Conservation (phyloP, 1,140 invertebrate species). For the Drosophila insularis region DNA sequence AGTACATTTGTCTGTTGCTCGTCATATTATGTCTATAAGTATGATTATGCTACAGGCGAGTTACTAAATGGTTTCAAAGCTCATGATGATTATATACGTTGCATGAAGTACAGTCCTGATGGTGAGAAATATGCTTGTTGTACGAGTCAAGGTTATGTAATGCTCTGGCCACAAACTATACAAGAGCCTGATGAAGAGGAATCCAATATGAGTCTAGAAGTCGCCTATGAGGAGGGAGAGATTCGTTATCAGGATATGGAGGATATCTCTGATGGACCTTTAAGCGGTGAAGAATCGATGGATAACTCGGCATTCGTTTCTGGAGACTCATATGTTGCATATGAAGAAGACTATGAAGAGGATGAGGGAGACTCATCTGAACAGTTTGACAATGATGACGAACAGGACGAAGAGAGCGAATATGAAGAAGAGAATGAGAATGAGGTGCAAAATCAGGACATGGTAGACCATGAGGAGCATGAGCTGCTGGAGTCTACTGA, state of each 20-base stretch:
- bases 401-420: neutral
- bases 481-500: neutral
- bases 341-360: too few species aligned
- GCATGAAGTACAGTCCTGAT: constrained; percentile 94
- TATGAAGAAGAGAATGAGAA: neutral
- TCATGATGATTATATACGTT: constrained; percentile 97
- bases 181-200: too few species aligned
- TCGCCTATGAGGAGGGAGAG: too few species aligned
- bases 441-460: neutral
- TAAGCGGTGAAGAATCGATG: constrained; percentile 84
- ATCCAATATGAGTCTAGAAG: too few species aligned
- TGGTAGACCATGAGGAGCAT: neutral
- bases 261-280: too few species aligned
- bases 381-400: neutral
- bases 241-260: constrained; percentile 88
- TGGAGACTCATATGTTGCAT: neutral
- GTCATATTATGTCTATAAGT: constrained; percentile 98
- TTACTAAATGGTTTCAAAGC: constrained; percentile 94
- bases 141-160: constrained; percentile 96
- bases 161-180: constrained; percentile 93
- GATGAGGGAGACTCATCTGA: neutral
- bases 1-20: constrained; percentile 96
- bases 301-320: constrained; percentile 90
- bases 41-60: constrained; percentile 91
- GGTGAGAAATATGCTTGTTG: constrained; percentile 97